Evolutionary conservation across 2,113 vertebrate genomes (phyloP).

Genomic region (Tauraco erythrolophus): DNA sequence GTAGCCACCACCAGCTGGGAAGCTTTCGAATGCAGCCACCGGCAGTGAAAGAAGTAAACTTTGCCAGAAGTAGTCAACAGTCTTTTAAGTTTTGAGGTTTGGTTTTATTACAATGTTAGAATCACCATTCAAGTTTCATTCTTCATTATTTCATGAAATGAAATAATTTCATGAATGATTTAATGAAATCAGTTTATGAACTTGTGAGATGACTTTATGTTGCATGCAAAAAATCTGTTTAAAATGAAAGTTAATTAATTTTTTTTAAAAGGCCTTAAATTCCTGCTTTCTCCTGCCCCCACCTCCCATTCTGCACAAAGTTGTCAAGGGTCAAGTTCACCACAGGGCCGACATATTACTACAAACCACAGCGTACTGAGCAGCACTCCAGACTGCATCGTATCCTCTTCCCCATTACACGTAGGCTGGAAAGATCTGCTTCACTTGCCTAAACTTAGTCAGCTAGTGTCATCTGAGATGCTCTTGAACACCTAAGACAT

Average conservation of each 20-base stretch:
- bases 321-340: not conserved
- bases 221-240: not conserved
- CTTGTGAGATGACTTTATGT: not conserved
- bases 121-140: not conserved
- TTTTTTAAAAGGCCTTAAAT: not conserved
- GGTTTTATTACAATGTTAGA: not conserved
- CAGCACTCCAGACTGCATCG: not conserved
- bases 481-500: not conserved
- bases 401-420: not conserved
- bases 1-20: not conserved
- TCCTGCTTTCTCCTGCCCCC: rapidly evolving
- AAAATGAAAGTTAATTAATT: no score
- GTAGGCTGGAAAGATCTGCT: not conserved
- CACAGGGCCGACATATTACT: rapidly evolving
- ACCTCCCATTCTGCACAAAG: rapidly evolving
- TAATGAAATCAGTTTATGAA: not conserved
- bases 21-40: not conserved
- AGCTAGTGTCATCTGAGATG: not conserved
- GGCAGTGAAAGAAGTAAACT: not conserved
- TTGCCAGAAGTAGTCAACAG: not conserved
- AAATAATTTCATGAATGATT: no score
- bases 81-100: not conserved
- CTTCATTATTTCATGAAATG: not conserved
- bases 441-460: not conserved
- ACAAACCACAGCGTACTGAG: not conserved